These are phyloP conservation scores for Lymantria monacha DNA, from an alignment of 2,888 invertebrate genomes.

Conservation along the genomic window DNA sequence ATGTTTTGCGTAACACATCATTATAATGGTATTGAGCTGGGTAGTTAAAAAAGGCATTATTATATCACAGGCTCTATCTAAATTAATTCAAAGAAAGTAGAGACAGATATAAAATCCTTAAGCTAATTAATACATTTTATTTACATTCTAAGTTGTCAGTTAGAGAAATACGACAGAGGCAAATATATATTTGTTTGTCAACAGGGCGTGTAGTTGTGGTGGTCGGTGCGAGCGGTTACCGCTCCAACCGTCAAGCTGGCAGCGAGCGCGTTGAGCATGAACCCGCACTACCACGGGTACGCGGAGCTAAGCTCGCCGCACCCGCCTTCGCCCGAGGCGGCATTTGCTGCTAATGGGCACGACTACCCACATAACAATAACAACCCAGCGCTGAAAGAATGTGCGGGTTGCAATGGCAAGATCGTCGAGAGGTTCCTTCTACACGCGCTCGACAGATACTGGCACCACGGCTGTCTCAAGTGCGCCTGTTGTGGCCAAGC, in stretches of 20 bases:
- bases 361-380: conserved; percentile 84
- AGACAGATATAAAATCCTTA: too few species aligned
- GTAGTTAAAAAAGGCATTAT: too few species aligned
- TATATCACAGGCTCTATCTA: too few species aligned
- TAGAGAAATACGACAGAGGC: neutral
- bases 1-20: too few species aligned
- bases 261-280: conserved; percentile 93
- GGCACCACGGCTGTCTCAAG: conserved; percentile 97
- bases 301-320: conserved; percentile 90
- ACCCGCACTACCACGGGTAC: conserved; percentile 94
- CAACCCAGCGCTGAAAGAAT: conserved; percentile 86
- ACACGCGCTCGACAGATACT: conserved; percentile 96
- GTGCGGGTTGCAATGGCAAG: conserved; percentile 95
- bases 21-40: too few species aligned
- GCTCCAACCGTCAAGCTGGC: conserved; percentile 91
- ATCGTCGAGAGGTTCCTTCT: conserved; percentile 95
- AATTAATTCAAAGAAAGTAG: too few species aligned
- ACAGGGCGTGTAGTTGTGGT: conserved; percentile 80
- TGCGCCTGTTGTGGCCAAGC: conserved; percentile 95
- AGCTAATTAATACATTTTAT: too few species aligned
- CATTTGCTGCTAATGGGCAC: conserved; percentile 84
- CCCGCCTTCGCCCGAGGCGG: conserved; percentile 88
- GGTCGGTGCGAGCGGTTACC: conserved; percentile 74
- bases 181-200: conserved; percentile 32
- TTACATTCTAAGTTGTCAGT: neutral